Conservation (phyloP, 2,113 vertebrate species). For the Leiothrix lutea region DNA sequence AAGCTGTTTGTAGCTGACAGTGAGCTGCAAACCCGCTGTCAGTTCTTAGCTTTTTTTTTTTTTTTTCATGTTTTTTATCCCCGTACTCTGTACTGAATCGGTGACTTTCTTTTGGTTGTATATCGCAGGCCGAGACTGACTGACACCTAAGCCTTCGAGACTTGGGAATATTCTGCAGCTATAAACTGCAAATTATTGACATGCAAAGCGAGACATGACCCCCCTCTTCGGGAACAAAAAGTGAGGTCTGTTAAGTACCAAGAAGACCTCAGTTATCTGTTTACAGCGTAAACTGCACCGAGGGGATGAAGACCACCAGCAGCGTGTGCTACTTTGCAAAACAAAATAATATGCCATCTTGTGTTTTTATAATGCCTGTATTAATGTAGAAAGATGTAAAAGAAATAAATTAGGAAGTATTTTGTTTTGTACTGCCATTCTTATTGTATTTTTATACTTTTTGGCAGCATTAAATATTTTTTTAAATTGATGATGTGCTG, state of each 20-base stretch:
- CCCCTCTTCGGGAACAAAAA: slow-evolving; percentile 75
- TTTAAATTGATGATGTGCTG: slow-evolving; percentile 69
- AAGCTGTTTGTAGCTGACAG: background rate
- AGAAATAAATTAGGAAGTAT: slow-evolving; percentile 77
- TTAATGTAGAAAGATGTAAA: slow-evolving; percentile 79
- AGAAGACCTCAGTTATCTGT: slow-evolving; percentile 79
- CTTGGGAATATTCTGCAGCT: slow-evolving; percentile 82
- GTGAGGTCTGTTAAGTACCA: slow-evolving; percentile 74
- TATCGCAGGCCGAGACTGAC: slow-evolving; percentile 86
- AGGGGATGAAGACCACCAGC: slow-evolving; percentile 81
- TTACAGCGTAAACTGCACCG: slow-evolving; percentile 82
- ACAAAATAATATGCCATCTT: slow-evolving; percentile 65
- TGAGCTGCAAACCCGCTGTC: background rate
- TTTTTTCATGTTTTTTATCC: background rate
- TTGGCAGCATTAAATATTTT: slow-evolving; percentile 89
- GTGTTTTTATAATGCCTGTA: slow-evolving; percentile 76
- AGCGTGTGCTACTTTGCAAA: slow-evolving; percentile 77
- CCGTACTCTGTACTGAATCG: slow-evolving; percentile 72
- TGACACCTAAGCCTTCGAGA: slow-evolving; percentile 81
- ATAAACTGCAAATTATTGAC: slow-evolving; percentile 80
- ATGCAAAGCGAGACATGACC: slow-evolving; percentile 78
- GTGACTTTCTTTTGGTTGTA: slow-evolving; percentile 83
- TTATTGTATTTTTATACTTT: slow-evolving; percentile 84
- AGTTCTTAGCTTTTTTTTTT: background rate
- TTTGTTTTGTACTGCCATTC: slow-evolving; percentile 83